phyloP scores from a whole-genome alignment of 2,797 vertebrate species.

The Notamacropus eugenii region DNA sequence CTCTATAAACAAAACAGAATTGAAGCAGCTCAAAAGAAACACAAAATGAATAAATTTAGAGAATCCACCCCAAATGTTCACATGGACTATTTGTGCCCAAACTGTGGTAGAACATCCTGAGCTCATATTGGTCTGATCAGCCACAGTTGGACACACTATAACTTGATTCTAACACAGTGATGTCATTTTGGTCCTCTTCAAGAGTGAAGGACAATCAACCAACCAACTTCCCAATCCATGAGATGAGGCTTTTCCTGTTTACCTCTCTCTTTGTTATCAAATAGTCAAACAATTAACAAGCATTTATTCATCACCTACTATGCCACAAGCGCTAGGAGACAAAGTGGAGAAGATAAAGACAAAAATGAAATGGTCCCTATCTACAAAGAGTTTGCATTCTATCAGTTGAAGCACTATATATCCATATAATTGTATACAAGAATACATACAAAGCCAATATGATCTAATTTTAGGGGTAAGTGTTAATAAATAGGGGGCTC shows the following conservation, averaged over 20 bases:
- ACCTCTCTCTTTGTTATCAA: neutral
- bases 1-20: neutral
- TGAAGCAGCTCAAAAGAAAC: neutral
- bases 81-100: neutral
- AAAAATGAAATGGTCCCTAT: neutral
- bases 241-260: neutral
- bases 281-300: neutral
- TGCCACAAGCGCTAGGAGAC: neutral
- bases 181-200: neutral
- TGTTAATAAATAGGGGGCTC: neutral
- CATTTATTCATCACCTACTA: neutral
- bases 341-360: neutral
- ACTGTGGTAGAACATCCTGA: neutral
- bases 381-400: neutral
- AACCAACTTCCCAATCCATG: neutral
- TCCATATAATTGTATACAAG: neutral
- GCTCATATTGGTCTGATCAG: neutral
- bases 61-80: neutral
- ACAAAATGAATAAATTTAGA: neutral
- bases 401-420: neutral
- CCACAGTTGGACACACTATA: neutral
- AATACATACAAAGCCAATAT: neutral
- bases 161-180: neutral
- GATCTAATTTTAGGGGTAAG: neutral
- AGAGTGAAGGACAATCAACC: neutral